Evolutionary conservation across 1,140 invertebrate genomes (phyloP), one percentile per base, ranked within the genome.

Genomic region (Spodoptera frugiperda): DNA sequence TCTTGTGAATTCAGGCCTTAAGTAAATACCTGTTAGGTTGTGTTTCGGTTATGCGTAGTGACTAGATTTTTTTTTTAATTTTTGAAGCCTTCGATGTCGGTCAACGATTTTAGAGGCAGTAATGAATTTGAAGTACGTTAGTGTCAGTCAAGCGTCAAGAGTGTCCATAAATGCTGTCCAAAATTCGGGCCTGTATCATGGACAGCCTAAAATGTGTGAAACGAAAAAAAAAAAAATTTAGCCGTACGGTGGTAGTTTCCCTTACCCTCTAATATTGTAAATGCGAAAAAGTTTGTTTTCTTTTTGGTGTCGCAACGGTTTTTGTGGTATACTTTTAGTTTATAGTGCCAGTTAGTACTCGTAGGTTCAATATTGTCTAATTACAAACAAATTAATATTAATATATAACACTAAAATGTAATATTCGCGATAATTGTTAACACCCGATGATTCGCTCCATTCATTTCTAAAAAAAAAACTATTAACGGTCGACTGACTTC

Each of bases 371-470:
- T 25, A 25, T 4, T n/a, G n/a, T n/a, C n/a, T n/a, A n/a, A n/a
- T n/a, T n/a, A n/a, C n/a, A n/a, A n/a, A n/a, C n/a, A n/a, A n/a
- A n/a, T n/a, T n/a, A n/a, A 25, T 25, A 25, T 25, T 25, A 25
- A 3, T 25, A 25, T 25, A 25, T 25, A 25, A 25, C 6, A 6
- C 2, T 0, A n/a, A 4, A 51, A 17, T 25, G 25, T 25, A 55
- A 21, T 55, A 55, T 53, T 68, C 25, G 19, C 65, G 48, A 21
- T 53, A 14, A 68, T 30, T 15, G 19, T 68, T 53, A 15, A 65
- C 48, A 65, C 3, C 15, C 39, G 61, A 68, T 53, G 48, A 68
- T 68, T 48, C 65, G 65, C 46, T 68, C 48, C 15, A 53, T 68
- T 53, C 48, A 68, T 49, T 68, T 51, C 48, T 33, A 19, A n/a